A percentile compares a stretch with the other conserved stretches of the same genome.
phyloP scores from a whole-genome alignment of 1,140 invertebrate genomes.

The Brachionus asplanchnoidis region DNA sequence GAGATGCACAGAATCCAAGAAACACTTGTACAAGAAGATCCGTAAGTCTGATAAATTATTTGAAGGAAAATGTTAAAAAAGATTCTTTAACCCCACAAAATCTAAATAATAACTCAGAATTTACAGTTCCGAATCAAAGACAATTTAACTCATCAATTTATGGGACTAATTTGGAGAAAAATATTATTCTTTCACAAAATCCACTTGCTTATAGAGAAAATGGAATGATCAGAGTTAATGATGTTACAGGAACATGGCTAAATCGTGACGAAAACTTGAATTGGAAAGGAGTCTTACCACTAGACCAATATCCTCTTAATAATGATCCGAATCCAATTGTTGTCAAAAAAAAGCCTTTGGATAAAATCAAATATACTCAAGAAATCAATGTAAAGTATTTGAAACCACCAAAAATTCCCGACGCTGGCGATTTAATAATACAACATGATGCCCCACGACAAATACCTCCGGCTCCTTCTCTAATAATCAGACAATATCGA shows the following conservation, averaged over 20 bases:
- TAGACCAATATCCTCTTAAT: not conserved
- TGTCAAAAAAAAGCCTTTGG: not conserved
- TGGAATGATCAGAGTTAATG: not conserved
- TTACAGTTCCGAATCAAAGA: not conserved
- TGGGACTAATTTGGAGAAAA: not conserved
- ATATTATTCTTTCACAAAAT: not conserved
- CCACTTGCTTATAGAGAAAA: not conserved
- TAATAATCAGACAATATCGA: constrained; percentile 8
- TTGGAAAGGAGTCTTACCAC: not conserved
- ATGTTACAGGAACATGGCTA: not conserved
- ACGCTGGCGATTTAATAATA: not conserved
- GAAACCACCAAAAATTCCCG: not conserved
- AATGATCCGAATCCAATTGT: not conserved
- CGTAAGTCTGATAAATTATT: not conserved
- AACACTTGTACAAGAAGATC: not conserved
- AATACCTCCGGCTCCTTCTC: not conserved
- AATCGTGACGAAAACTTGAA: not conserved
- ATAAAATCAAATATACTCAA: not conserved
- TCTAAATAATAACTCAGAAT: not conserved
- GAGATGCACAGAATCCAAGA: not conserved
- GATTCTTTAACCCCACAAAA: not conserved
- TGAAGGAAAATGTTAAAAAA: not conserved
- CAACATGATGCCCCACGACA: not conserved
- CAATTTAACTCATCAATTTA: not conserved
- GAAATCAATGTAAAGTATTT: not conserved